Evolutionary conservation across 2,113 vertebrate genomes (phyloP).

Genomic region (Poecile atricapillus): DNA sequence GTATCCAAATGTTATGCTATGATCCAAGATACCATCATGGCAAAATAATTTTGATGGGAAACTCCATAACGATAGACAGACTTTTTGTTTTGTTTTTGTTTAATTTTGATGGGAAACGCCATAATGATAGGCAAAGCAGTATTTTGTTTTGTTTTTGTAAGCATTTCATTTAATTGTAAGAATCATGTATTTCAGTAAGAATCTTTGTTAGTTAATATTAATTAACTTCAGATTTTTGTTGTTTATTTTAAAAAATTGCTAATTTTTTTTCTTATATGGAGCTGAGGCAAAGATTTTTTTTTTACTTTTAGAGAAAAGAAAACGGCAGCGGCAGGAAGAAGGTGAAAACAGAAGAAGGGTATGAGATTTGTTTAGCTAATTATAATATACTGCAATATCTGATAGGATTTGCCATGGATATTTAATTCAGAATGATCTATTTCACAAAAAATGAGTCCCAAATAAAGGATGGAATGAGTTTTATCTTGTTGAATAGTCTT

Average conservation of each 20-base stretch:
- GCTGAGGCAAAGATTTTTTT: neutral
- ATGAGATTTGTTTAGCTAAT: constrained; percentile 10
- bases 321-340: constrained; percentile 85
- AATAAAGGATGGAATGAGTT: neutral
- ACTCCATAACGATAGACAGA: neutral
- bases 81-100: neutral
- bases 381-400: neutral
- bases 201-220: neutral
- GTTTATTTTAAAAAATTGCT: neutral
- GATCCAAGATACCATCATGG: neutral
- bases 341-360: constrained; percentile 85
- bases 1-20: neutral
- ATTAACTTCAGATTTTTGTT: neutral
- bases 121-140: neutral
- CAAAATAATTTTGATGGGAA: neutral
- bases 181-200: neutral
- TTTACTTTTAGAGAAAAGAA: constrained; percentile 85
- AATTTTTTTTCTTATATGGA: neutral
- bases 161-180: neutral
- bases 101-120: neutral
- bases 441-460: neutral
- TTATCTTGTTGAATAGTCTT: neutral
- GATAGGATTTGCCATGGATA: neutral
- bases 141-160: neutral
- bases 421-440: neutral